Evolutionary conservation across 2,113 vertebrate species (phyloP).

Genomic region (Ceuthmochares aereus): DNA sequence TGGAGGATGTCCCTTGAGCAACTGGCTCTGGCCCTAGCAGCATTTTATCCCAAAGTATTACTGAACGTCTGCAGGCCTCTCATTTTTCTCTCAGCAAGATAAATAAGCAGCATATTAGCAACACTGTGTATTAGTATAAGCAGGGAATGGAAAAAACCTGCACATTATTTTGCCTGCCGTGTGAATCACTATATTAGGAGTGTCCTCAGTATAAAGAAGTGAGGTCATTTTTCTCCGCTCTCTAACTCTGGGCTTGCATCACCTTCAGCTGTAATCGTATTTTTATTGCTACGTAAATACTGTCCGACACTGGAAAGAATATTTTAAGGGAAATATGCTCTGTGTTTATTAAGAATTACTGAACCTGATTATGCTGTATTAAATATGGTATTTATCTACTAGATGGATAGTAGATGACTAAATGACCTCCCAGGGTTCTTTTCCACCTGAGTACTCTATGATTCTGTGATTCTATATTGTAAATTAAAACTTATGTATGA

Average conservation of each 20-base stretch:
- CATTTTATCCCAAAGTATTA: not conserved
- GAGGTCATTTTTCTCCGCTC: not conserved
- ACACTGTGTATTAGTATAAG: not conserved
- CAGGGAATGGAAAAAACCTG: not conserved
- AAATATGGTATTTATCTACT: slow-evolving; percentile 41
- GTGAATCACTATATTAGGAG: not conserved
- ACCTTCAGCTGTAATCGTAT: slow-evolving; percentile 30
- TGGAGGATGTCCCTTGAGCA: not conserved
- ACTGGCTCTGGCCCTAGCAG: not conserved
- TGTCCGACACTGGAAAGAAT: slow-evolving; percentile 20
- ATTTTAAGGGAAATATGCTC: slow-evolving; percentile 32
- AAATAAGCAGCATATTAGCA: not conserved
- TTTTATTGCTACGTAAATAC: slow-evolving; percentile 41
- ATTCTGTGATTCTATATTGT: not conserved
- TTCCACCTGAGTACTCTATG: not conserved
- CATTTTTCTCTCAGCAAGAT: not conserved
- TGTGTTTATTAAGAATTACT: slow-evolving; percentile 48
- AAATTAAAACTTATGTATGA: not conserved
- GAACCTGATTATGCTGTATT: slow-evolving; percentile 11
- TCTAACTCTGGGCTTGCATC: not conserved
- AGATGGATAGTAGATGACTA: slow-evolving; percentile 16
- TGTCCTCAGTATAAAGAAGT: not conserved
- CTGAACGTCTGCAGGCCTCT: not conserved
- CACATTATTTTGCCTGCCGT: not conserved
- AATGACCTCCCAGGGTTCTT: slow-evolving; percentile 8